Base-by-base conservation (phyloP, 2,888 invertebrate species). In the Cephus rjabovi region DNA sequence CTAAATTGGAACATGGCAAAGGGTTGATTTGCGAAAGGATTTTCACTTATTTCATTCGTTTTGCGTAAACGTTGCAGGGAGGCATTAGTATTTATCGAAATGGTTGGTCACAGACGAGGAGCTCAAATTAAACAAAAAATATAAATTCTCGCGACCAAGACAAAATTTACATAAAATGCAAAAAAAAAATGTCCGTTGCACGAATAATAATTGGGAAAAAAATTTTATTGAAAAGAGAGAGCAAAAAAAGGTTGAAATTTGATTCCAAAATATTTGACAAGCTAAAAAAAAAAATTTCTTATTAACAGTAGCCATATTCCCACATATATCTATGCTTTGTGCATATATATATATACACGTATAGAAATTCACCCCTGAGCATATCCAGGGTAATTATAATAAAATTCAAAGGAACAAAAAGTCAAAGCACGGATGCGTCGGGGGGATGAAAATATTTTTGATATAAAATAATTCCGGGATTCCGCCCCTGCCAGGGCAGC, bases 381-480 rank as follows among this genome's bases (percentile, higher is more conserved):
- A 1, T 56, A 56, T 23, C 1, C 9, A 23, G 56, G 15, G 2
- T 56, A 56, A 56, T 56, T 56, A 56, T 9, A 56, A 23, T 56
- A 56, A 56, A 56, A 56, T 23, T 56, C 0, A 56, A 56, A 56
- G 56, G 2, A 56, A 56, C 2, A 56, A 56, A 56, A 56, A 56
- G 6, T 56, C 2, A 56, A 56, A 56, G 23, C 56, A 9, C 56
- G 23, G 56, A 23, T 56, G 56, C 56, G 23, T 56, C 56, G 56
- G 23, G 56, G 56, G 56, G 56, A 56, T 23, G 23, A 23, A 56
- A 56, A 56, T 56, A 56, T 23, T 56, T 56, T 23, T 56, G 56
- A 56, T 23, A 56, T 56, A 23, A 56, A 78, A 78, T 40, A 76
- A 76, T 74, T 69, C 31, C n/a, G 80, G 69, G 79, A 80, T 79